Evolutionary conservation across 2,797 vertebrate species (phyloP), one percentile per base, ranked within the genome.

Genomic region (Carapus acus): DNA sequence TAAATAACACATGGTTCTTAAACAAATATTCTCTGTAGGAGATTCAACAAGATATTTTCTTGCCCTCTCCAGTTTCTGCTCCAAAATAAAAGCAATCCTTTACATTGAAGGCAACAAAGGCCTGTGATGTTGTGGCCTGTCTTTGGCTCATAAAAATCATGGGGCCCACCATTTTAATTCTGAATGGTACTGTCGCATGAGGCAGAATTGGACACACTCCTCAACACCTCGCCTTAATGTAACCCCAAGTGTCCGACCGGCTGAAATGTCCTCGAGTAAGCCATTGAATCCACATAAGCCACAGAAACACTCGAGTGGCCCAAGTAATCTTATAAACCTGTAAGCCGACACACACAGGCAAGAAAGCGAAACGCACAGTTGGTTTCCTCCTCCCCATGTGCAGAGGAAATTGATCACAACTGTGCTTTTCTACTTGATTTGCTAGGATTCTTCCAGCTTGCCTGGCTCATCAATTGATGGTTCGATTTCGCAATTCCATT

Each of bases 221-320:
- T 58, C 36, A 53, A 24, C 24, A 39, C 63, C 51, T 58, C 62
- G 54, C 65, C 43, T n/a, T n/a, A 51, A 67, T 44, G 68, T 49
- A 49, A 49, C 53, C 50, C 43, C 11, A 22, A 4, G 58, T 43
- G 3, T 22, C 19, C 17, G 22, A 62, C 44, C 60, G 31, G 34
- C 54, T 41, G 16, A 58, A 67, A 42, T 24, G 71, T 65, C 74
- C 72, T 82, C 69, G 65, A 69, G 56, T 7, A 15, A 36, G 16
- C 43, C 48, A 42, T 21, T 2, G 18, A 20, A 50, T 54, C 53
- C 29, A 44, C 43, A 6, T 31, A 52, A 45, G 33, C 67, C 59
- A 44, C 49, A 62, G 15, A 42, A 36, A 43, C 3, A 16, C 38
- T 44, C 34, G 7, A 16, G 37, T 14, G 37, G 37, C 37, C 18